These are phyloP conservation scores for Antitype chi DNA, from an alignment of 2,888 invertebrate species.

Conservation along the genomic window DNA sequence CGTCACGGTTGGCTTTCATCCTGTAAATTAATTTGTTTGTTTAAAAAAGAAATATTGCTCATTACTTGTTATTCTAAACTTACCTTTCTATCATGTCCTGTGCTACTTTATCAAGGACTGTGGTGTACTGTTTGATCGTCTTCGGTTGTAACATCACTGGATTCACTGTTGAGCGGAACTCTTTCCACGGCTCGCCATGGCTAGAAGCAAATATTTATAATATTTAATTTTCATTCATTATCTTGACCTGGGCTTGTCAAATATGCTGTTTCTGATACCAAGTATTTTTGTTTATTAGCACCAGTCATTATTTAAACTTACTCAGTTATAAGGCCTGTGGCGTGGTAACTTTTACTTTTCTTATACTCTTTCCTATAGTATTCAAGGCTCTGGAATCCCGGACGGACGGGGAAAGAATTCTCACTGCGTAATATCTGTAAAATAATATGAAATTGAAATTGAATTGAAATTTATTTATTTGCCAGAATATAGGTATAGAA, in stretches of 20 bases:
- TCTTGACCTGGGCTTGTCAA: neutral
- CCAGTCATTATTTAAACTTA: slow-evolving; percentile 24
- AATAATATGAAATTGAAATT: too few species aligned
- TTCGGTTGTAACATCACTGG: slow-evolving; percentile 94
- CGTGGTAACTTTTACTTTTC: slow-evolving; percentile 42
- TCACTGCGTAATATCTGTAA: slow-evolving; percentile 78
- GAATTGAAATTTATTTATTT: too few species aligned
- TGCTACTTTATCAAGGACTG: slow-evolving; percentile 92
- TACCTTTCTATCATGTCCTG: slow-evolving; percentile 92
- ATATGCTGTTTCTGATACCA: too few species aligned
- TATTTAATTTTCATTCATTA: neutral
- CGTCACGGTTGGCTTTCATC: slow-evolving; percentile 87
- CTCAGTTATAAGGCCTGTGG: slow-evolving; percentile 61
- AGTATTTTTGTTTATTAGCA: neutral
- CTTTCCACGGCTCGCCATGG: slow-evolving; percentile 90
- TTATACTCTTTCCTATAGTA: slow-evolving; percentile 75
- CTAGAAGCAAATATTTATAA: neutral
- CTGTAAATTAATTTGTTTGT: slow-evolving; percentile 73
- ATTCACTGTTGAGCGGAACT: slow-evolving; percentile 94
- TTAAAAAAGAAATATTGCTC: too few species aligned
- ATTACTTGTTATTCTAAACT: neutral
- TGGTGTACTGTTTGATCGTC: slow-evolving; percentile 92
- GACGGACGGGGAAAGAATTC: slow-evolving; percentile 75
- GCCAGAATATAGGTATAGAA: too few species aligned
- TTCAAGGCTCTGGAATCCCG: slow-evolving; percentile 76